Evolutionary conservation across 1,140 invertebrate species (phyloP).

Genomic region (Riptortus pedestris): DNA sequence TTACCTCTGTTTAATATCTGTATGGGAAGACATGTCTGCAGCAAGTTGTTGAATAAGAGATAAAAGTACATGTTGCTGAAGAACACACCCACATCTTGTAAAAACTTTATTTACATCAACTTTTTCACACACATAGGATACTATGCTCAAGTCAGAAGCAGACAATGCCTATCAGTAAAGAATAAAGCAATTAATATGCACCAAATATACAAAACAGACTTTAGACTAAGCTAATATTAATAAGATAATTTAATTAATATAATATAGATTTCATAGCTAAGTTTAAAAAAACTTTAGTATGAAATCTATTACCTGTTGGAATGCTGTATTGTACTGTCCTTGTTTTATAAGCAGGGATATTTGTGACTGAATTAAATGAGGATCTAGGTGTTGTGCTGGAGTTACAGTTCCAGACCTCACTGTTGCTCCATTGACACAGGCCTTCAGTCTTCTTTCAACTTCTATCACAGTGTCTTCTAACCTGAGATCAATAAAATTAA

Average conservation of each 20-base stretch:
- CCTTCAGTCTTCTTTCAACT: conserved; percentile 18
- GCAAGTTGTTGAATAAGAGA: conserved; percentile 87
- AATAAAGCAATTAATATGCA: neutral
- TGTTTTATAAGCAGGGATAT: conserved; percentile 59
- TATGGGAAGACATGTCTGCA: conserved; percentile 69
- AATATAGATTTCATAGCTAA: too few relatives aligned
- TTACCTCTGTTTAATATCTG: conserved; percentile 80
- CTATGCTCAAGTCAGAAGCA: conserved; percentile 71
- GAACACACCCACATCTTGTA: conserved; percentile 48
- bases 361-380: conserved; percentile 53
- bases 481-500: conserved; percentile 3
- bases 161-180: conserved; percentile 49
- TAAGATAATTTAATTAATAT: too few relatives aligned
- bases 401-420: conserved; percentile 58
- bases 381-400: conserved; percentile 49
- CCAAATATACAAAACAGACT: too few relatives aligned
- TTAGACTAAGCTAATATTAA: too few relatives aligned
- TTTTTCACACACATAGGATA: conserved; percentile 71
- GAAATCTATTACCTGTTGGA: conserved; percentile 56
- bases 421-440: conserved; percentile 11
- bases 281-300: neutral
- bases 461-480: conserved; percentile 23
- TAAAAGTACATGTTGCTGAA: conserved; percentile 76
- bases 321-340: conserved; percentile 72
- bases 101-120: conserved; percentile 70